These are phyloP conservation scores for Anguilla pacifica DNA, from an alignment of 2,797 vertebrate species.

Conservation along the genomic window DNA sequence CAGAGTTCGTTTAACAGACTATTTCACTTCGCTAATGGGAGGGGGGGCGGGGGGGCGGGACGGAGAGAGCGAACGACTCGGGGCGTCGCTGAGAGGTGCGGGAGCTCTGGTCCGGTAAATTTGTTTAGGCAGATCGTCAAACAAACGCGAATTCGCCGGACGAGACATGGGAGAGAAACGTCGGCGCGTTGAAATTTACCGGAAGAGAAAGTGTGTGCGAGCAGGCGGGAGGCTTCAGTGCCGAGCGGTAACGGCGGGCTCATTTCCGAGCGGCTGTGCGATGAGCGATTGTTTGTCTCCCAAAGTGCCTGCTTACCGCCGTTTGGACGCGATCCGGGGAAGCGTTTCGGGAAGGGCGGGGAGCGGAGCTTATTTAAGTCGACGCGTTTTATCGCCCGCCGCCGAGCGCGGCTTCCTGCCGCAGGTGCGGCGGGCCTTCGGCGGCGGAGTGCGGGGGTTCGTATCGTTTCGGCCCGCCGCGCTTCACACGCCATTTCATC, in stretches of 20 bases:
- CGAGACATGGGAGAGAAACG: background rate
- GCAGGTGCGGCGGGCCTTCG: background rate
- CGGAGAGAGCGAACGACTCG: background rate
- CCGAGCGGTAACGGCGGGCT: background rate
- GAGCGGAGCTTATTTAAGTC: background rate
- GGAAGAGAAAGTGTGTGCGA: slow-evolving; percentile 23
- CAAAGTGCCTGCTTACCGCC: background rate
- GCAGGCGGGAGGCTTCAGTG: background rate
- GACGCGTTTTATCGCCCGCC: background rate
- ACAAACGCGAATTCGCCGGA: background rate
- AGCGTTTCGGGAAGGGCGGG: background rate
- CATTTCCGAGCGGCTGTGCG: slow-evolving; percentile 6
- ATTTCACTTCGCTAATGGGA: background rate
- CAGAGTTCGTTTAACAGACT: background rate
- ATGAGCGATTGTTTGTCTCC: background rate
- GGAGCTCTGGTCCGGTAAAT: background rate
- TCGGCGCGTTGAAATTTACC: slow-evolving; percentile 59
- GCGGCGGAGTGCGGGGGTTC: background rate
- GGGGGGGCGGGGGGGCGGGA: background rate
- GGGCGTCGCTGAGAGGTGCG: background rate
- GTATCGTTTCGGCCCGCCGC: background rate
- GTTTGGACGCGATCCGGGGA: background rate
- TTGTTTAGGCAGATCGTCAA: background rate
- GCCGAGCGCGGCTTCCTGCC: background rate
- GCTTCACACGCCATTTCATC: background rate